Evolutionary conservation across 2,797 vertebrate genomes (phyloP).

Genomic region (Girardinus metallicus): DNA sequence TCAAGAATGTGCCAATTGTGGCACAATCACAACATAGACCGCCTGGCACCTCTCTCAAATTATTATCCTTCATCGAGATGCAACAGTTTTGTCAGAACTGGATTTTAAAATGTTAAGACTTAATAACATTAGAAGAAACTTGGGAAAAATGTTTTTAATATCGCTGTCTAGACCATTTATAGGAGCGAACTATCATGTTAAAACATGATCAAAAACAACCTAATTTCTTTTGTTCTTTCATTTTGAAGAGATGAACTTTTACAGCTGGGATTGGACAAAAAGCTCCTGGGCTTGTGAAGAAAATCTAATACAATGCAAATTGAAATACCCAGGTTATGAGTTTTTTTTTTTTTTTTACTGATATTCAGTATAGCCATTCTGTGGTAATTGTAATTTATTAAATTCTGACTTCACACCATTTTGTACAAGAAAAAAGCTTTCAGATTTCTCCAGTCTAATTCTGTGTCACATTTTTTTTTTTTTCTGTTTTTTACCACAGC

Average conservation of each 20-base stretch:
- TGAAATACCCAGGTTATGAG: background rate
- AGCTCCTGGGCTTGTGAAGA: background rate
- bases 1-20: background rate
- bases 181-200: background rate
- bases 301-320: background rate
- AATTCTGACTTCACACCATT: background rate
- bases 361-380: background rate
- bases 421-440: background rate
- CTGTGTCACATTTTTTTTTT: background rate
- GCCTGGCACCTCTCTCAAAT: background rate
- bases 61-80: background rate
- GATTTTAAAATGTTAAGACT: background rate
- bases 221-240: background rate
- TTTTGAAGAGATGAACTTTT: background rate
- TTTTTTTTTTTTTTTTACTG: background rate
- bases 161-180: background rate
- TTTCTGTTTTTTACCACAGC: background rate
- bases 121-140: background rate
- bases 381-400: background rate
- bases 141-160: background rate
- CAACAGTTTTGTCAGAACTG: background rate
- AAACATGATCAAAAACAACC: background rate
- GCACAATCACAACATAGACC: background rate
- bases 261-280: background rate
- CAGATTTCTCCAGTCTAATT: background rate